Base-by-base conservation (phyloP, 1,140 invertebrate genomes). In the Listronotus oregonensis region DNA sequence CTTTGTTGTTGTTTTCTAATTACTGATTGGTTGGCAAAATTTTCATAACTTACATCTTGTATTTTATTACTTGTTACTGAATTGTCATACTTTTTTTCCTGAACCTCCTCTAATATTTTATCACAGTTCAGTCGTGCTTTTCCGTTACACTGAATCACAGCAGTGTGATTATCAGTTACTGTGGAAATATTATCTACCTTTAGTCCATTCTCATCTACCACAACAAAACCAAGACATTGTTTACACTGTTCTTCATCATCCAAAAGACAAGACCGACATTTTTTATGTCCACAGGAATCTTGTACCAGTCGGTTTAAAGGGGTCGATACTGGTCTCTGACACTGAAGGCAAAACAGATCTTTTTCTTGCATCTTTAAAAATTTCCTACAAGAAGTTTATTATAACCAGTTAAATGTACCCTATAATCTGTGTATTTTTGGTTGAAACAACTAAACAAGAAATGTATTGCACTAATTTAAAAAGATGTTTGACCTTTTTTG, bases 251-350 rank as follows among this genome's bases (percentile, higher is more conserved):
- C 68, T 64, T 77, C 76, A 58, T 80, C 79, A 60, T 67, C 61
- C 15, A 82, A 71, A 31, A 82, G 66, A 71, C 81, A 82, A 10
- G 70, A 44, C 56, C 81, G 66, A 51, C 81, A 82, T 70, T 82
- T 82, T 27, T 76, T 70, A 65, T 82, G 81, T 9, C 81, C 80
- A 74, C 81, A 82, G n/a, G 73, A 67, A 67, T 82, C 81, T 57
- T 79, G 75, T 7, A 82, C 75, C 18, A 81, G 63, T 63, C 80
- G 63, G 56, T 72, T 74, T 14, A 64, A 67, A 6, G 73, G 68
- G 31, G 69, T 69, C 42, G 72, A 72, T 27, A 75, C 68, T 17
- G 47, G n/a, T 50, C 72, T 68, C 5, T 73, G 70, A 67, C 81
- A 82, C 66, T 81, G 79, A 17, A 74, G 75, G 74, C 81, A 82